Evolutionary conservation across 2,113 vertebrate genomes (phyloP).

Genomic region (Pterophyllum scalare): DNA sequence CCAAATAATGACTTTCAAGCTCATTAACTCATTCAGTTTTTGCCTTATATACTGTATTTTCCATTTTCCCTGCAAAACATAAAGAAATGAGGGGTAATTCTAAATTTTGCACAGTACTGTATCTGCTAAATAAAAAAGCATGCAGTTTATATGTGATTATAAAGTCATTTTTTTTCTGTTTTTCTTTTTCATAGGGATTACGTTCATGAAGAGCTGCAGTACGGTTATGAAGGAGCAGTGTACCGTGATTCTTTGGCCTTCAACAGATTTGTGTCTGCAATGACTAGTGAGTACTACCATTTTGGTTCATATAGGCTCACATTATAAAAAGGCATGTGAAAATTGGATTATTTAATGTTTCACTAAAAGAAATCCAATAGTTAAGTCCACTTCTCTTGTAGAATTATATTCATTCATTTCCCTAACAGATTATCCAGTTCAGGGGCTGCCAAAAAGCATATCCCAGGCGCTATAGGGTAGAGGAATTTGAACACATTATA

Average conservation of each 20-base stretch:
- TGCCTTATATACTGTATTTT: neutral
- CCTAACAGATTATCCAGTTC: neutral
- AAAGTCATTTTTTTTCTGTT: neutral
- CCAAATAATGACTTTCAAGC: neutral
- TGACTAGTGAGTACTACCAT: constrained; percentile 80
- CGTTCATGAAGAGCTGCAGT: constrained; percentile 78
- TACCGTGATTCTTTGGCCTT: constrained; percentile 78
- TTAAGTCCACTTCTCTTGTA: no score
- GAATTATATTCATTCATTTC: no score
- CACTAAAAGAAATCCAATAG: no score
- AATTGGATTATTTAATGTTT: no score
- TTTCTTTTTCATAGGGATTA: constrained; percentile 80
- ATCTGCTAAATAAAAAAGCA: neutral
- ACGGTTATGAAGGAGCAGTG: constrained; percentile 73
- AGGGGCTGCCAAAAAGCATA: neutral
- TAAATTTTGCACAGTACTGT: neutral
- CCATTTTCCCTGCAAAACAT: neutral
- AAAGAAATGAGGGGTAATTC: neutral
- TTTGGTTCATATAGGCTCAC: neutral
- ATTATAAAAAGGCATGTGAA: neutral
- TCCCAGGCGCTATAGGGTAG: neutral
- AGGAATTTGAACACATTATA: no score
- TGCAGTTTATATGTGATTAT: neutral
- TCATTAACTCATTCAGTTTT: neutral
- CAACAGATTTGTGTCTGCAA: constrained; percentile 79